phyloP scores from a whole-genome alignment of 2,888 invertebrate genomes.

The Melanargia galathea region DNA sequence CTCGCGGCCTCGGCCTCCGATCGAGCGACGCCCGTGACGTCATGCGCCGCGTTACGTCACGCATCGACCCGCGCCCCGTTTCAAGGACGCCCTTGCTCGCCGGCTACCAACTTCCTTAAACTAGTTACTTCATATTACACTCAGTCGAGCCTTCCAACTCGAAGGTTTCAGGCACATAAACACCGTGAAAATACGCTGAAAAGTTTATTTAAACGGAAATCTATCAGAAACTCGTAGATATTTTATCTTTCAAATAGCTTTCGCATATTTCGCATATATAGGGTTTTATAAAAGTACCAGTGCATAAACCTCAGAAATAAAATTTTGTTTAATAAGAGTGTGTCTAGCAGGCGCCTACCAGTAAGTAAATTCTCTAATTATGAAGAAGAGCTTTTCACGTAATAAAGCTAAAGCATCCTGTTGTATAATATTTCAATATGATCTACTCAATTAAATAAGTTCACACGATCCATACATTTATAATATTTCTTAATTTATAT shows the following conservation, averaged over 20 bases:
- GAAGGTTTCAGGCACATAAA: constrained; percentile 4
- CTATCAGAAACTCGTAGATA: not conserved
- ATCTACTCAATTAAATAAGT: too few relatives aligned
- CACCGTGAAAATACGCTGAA: constrained; percentile 3
- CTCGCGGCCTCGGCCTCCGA: constrained; percentile 63
- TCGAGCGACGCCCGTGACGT: constrained; percentile 72
- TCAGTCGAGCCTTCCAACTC: constrained; percentile 26
- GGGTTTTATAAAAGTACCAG: not conserved
- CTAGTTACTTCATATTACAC: constrained; percentile 40
- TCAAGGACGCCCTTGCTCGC: constrained; percentile 76
- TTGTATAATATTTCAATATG: too few relatives aligned
- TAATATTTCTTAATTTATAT: too few relatives aligned
- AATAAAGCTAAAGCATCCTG: too few relatives aligned
- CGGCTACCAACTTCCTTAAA: constrained; percentile 64
- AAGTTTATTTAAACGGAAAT: constrained; percentile 1
- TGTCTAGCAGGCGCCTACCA: not conserved
- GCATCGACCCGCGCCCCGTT: constrained; percentile 70
- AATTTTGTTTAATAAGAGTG: not conserved
- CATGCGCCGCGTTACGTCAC: constrained; percentile 69
- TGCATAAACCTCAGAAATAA: not conserved
- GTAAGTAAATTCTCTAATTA: not conserved
- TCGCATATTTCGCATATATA: not conserved
- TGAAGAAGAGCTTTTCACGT: not conserved
- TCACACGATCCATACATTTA: too few relatives aligned
- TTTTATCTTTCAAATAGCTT: not conserved